Base-by-base conservation (phyloP, 2,888 invertebrate species). In the Ophion slaviceki region DNA sequence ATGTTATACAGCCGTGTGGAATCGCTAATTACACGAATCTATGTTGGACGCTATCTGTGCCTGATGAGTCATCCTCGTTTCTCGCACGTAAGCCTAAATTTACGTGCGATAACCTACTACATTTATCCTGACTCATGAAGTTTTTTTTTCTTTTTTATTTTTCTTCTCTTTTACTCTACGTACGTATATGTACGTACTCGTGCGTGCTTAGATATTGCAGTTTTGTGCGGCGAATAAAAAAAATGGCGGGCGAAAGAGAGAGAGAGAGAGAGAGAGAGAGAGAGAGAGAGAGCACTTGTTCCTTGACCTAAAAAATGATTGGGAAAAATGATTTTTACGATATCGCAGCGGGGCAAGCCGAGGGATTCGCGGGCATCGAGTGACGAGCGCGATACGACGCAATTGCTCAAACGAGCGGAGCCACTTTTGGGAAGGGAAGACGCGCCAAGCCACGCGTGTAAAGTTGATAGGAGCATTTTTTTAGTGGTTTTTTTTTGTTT, bases 1-100 rank as follows among this genome's bases (percentile, higher is more conserved):
- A 53, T 53, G 17, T 17, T 17, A 53, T 78, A 81, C 78, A 79
- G 74, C 80, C 78, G 28, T 45, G 67, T 66, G 45, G 71, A 82
- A 76, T 82, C 67, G 85, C 76, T 85, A 86, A 86, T 86, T 86
- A 72, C 85, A 68, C 85, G 80, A 77, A 82, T 85, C 85, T 72
- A 80, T 72, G 82, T 68, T 80, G 28, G 14, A 67, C 59, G 53
- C 66, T 68, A 59, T 45, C 64, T 70, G 79, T 62, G 62, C 36
- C 57, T 59, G 62, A 81, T 79, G 86, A 80, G 32, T 84, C 84
- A 84, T 80, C 66, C 47, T 40, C 47, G 24, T 72, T 71, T 47
- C 62, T 68, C 53, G 72, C 67, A 62, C 77, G 67, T 62, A 53
- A 57, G 64, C 78, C 81, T 79, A 76, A 82, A 83, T 84, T 67